Conservation (phyloP, 2,797 vertebrate genomes). For the Tadarida brasiliensis region DNA sequence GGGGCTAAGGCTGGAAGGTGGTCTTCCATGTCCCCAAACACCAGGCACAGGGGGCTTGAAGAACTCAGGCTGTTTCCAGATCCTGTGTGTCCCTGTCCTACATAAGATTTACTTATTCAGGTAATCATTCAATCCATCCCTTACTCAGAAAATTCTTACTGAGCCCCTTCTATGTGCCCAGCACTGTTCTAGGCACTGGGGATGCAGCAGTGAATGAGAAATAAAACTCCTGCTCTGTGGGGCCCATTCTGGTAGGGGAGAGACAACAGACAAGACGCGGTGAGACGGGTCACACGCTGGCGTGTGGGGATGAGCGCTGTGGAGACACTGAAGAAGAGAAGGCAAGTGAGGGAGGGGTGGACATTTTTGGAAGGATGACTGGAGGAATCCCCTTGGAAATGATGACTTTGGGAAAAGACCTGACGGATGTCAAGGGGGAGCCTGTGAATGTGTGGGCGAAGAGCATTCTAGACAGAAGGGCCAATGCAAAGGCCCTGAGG, state of each 20-base stretch:
- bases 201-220: background rate
- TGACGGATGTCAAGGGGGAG: background rate
- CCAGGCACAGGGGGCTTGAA: background rate
- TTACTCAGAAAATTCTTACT: background rate
- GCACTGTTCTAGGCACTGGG: background rate
- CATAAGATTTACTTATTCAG: background rate
- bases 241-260: too few relatives aligned
- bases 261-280: background rate
- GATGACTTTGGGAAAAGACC: background rate
- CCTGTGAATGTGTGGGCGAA: background rate
- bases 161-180: background rate
- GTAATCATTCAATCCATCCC: background rate
- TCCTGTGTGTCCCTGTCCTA: background rate
- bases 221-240: background rate
- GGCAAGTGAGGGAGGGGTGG: background rate
- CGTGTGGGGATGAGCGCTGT: fast-evolving
- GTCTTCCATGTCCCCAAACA: background rate
- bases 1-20: background rate
- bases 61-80: background rate
- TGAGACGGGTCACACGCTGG: too few relatives aligned
- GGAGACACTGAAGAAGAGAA: background rate
- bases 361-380: background rate
- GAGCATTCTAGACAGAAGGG: background rate
- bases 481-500: background rate
- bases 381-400: background rate